Conservation (phyloP, 2,113 vertebrate species). For the Microtus richardsoni region DNA sequence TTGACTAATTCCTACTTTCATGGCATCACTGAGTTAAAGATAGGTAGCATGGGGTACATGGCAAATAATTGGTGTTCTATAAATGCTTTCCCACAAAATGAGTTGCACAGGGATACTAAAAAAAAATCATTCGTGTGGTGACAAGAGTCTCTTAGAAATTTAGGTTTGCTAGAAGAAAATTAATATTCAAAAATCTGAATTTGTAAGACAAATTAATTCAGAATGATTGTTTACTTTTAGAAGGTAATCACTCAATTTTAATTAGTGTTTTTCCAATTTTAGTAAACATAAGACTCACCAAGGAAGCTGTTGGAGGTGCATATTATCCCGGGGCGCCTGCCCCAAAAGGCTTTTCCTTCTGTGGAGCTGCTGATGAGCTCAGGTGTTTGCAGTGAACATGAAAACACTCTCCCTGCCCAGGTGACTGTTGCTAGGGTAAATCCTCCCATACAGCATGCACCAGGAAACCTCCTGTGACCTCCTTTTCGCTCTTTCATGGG, state of each 20-base stretch:
- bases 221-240: conserved; percentile 65
- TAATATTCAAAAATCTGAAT: conserved; percentile 36
- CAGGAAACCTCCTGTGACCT: not conserved
- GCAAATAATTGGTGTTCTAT: not conserved
- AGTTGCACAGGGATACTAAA: not conserved
- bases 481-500: not conserved
- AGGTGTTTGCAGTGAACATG: conserved; percentile 25
- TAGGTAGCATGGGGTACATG: not conserved
- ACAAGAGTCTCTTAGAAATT: conserved; percentile 19
- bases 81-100: not conserved
- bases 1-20: not conserved
- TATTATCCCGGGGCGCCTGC: not conserved
- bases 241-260: conserved; percentile 49
- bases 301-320: not conserved
- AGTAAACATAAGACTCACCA: not conserved
- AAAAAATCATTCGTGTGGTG: not conserved
- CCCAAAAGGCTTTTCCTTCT: not conserved
- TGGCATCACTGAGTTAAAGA: not conserved
- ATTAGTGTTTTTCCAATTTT: conserved; percentile 47
- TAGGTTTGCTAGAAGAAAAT: conserved; percentile 33
- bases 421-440: not conserved
- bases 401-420: not conserved
- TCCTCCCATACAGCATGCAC: not conserved
- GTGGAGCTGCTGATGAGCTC: not conserved
- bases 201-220: conserved; percentile 60